Conservation (phyloP, 2,113 vertebrate genomes). For the Nannospalax galili region DNA sequence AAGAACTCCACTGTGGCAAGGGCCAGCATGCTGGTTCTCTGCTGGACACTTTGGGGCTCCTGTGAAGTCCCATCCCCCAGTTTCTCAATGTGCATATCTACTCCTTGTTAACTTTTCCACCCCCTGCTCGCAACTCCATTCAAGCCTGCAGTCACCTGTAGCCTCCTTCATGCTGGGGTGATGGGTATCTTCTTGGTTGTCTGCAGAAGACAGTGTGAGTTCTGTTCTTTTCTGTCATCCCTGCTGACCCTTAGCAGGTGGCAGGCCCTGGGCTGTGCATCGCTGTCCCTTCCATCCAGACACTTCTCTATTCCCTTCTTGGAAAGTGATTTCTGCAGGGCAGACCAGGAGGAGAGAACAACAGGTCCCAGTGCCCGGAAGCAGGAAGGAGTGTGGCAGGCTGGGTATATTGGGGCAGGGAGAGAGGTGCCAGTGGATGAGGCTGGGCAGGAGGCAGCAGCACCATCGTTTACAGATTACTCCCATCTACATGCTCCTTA, state of each 20-base stretch:
- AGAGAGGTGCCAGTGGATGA: too few relatives aligned
- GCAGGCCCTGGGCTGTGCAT: neutral
- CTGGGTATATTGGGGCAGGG: too few relatives aligned
- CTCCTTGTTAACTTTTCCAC: neutral
- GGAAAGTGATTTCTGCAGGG: neutral
- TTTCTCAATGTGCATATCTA: neutral
- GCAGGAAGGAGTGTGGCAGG: neutral
- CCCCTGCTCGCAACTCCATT: neutral
- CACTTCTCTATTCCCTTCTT: neutral
- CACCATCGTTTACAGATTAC: neutral
- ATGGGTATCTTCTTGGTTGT: neutral
- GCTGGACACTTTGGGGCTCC: neutral
- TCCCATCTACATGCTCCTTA: neutral
- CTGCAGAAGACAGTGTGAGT: neutral
- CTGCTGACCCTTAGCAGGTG: neutral
- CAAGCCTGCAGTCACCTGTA: accelerated
- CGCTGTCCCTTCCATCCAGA: neutral
- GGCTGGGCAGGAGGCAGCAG: too few relatives aligned
- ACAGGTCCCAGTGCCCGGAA: neutral
- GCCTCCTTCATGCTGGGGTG: neutral
- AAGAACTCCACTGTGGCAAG: neutral
- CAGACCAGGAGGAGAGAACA: neutral
- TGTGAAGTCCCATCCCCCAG: neutral
- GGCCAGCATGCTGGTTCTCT: neutral
- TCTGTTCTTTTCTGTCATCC: neutral